Evolutionary conservation across 2,888 invertebrate genomes (phyloP).

Genomic region (Alloplasta piceator): DNA sequence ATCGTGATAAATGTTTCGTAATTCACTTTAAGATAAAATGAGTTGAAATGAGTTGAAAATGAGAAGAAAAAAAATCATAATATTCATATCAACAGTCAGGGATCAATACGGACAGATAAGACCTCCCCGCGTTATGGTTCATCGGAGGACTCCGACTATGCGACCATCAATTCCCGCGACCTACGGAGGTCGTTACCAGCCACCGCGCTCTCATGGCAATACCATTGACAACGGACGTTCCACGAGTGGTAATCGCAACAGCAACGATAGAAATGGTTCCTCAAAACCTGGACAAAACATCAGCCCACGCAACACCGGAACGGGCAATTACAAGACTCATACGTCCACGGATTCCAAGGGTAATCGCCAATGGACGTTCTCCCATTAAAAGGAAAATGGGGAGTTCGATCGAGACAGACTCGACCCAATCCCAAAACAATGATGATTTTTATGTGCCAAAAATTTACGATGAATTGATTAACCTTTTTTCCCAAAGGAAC

Average conservation of each 20-base stretch:
- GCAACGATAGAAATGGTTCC: conserved; percentile 32
- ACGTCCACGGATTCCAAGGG: conserved; percentile 75
- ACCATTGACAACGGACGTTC: conserved; percentile 75
- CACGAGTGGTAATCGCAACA: conserved; percentile 62
- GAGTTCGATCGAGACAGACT: background rate
- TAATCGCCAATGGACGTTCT: conserved; percentile 80
- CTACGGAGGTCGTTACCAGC: conserved; percentile 56
- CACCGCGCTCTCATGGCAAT: conserved; percentile 32
- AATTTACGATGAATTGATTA: background rate
- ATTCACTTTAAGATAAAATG: too few species aligned
- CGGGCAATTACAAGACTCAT: conserved; percentile 75
- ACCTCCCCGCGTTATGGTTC: too few species aligned
- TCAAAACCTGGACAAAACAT: conserved; percentile 56
- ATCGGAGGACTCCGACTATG: conserved; percentile 59
- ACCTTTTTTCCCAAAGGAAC: background rate
- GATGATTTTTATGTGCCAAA: background rate
- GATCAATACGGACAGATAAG: conserved; percentile 56
- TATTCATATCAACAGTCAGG: conserved; percentile 63
- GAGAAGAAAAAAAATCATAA: conserved; percentile 22
- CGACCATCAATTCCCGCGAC: conserved; percentile 77
- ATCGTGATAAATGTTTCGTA: too few species aligned
- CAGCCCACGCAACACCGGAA: conserved; percentile 66
- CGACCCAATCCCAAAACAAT: background rate
- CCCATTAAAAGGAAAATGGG: conserved; percentile 71
- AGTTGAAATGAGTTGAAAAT: too few species aligned